Evolutionary conservation across 2,888 invertebrate species (phyloP), one percentile per base, ranked within the genome.

Genomic region (Hydrotaea diabolus): DNA sequence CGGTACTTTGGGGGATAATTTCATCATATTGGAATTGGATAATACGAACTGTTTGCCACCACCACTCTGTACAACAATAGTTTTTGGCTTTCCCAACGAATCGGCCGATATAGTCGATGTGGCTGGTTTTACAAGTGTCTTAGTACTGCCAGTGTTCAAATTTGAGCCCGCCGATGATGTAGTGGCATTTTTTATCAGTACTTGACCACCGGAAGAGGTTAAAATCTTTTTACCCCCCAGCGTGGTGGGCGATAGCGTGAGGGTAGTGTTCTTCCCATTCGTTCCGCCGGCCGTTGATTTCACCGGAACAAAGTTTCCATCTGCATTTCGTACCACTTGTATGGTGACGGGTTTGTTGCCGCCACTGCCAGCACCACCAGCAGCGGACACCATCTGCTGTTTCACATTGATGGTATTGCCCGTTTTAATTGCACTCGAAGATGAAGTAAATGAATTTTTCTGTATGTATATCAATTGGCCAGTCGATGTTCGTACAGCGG

Each of bases 401-500:
- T 36, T 80, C 5, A 76, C 19, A 19, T 19, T 80, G 31, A 80
- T 26, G 21, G 31, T 36, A 17, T 26, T n/a, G n/a, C 39, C 15
- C 15, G 31, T 46, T 17, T 71, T 80, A 26, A 72, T 39, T 74
- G 77, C 82, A 69, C 39, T 62, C 4, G 71, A 15, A 39, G 59
- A 71, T 31, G 74, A 36, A 36, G 82, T 53, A 11, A 86, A 71
- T 11, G 88, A 53, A 39, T 86, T 83, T 46, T 91, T 91, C 77
- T 94, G 94, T 19, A 94, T 88, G 53, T 93, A 90, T 21, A 93
- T 87, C 69, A 94, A 89, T 85, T 93, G 93, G 53, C 94, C 93
- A 78, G 93, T 93, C 0, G 92, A 80, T 0, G 91, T 90, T 77
- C 90, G 90, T 11, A 91, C 87, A 11, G 89, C 88, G 0, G 90